Evolutionary conservation across 2,113 vertebrate species (phyloP).

Genomic region (Telmatochromis sp.): DNA sequence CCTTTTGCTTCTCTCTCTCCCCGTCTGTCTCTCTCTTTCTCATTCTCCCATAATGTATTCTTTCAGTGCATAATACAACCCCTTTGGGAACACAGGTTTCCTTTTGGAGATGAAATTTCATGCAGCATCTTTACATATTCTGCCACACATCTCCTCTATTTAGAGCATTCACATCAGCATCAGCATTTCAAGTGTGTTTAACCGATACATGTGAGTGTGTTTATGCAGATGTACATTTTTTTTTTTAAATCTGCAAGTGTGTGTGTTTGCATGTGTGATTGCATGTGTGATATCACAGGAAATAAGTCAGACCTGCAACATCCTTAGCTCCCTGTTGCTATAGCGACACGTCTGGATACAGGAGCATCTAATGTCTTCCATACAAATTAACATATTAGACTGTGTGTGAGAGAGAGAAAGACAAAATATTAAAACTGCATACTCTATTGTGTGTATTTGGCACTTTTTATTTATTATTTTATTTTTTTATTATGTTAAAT

Average conservation of each 20-base stretch:
- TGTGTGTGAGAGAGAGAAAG: background rate
- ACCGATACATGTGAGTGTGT: background rate
- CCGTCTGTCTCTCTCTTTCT: background rate
- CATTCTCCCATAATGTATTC: slow-evolving; percentile 14
- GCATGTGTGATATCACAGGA: slow-evolving; percentile 22
- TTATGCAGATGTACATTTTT: background rate
- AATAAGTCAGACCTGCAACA: slow-evolving; percentile 38
- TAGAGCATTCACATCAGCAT: background rate
- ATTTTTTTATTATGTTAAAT: background rate
- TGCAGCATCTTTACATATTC: slow-evolving; percentile 24
- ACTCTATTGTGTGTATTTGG: background rate
- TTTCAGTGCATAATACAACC: background rate
- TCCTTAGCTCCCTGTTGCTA: slow-evolving; percentile 55
- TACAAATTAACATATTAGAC: slow-evolving; percentile 32
- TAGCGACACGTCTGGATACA: slow-evolving; percentile 55
- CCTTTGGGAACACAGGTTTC: slow-evolving; percentile 26
- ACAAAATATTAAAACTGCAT: background rate
- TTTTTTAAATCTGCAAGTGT: background rate
- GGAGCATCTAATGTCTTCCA: slow-evolving; percentile 28
- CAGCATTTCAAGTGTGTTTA: slow-evolving; percentile 17
- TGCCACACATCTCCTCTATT: background rate
- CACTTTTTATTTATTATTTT: rapidly evolving
- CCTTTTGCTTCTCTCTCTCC: background rate
- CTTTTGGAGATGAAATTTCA: slow-evolving; percentile 13
- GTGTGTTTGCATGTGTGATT: background rate